Evolutionary conservation across 1,140 invertebrate species (phyloP), one percentile per base, ranked within the genome.

Genomic region (Uloborus diversus): DNA sequence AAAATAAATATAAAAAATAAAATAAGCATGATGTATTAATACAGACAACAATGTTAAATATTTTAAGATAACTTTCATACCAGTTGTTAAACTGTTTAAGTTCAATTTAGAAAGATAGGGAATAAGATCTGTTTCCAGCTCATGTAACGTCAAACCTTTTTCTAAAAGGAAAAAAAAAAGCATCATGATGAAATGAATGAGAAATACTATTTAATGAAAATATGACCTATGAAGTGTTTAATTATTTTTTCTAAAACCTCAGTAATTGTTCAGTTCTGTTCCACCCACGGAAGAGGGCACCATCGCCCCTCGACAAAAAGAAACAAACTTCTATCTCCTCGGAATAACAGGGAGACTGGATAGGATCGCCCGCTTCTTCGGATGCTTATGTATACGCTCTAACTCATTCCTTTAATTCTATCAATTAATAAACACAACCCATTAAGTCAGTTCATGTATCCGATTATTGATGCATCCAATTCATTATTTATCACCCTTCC

Each of bases 41-140:
- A 32, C 3, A 68, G 4, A 30, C 23, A 30, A 9, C 0, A 51
- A 51, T 30, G 5, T 4, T 20, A 1, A 51, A 27, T 30, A 7
- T 51, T 23, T 23, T 32, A 23, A 61, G 28, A 28, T 61, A 14
- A 30, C 14, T 13, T 42, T 14, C 27, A 70, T 70, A 70, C 68
- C 32, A 14, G 14, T 11, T 27, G 33, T 57, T 9, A 57, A 70
- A 13, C 51, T 70, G 9, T 70, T 70, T 7, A 42, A 23, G 3
- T 57, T 3, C 17, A 70, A 37, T 57, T 70, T 70, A 0, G 51
- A 23, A 57, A 70, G 35, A 27, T 37, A 70, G n/a, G 68, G 68
- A 14, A 59, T 30, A 25, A 70, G 27, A 42, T 70, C 68, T 57
- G 42, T 70, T 57, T 70, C 51, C 17, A 57, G 23, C 42, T 70